Percentiles rank a stretch among this genome's conserved stretches.
Evolutionary conservation across 2,113 vertebrate species (phyloP).

Genomic region (Tychaedon coryphoeus): DNA sequence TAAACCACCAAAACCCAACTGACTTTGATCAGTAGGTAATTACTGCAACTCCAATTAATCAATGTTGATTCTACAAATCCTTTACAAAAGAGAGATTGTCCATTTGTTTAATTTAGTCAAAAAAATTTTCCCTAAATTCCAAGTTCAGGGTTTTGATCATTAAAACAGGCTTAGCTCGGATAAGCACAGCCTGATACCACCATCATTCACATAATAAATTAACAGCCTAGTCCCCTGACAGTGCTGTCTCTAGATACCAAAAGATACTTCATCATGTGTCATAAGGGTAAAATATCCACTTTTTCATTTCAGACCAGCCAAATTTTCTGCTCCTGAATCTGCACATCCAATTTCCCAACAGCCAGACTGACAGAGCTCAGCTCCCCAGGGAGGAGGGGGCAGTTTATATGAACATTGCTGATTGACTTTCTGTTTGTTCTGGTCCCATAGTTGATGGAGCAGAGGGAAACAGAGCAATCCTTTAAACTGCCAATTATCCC

Average conservation of each 20-base stretch:
- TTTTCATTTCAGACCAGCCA: neutral
- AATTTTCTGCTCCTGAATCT: neutral
- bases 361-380: neutral
- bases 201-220: constrained; percentile 12
- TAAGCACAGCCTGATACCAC: constrained; percentile 14
- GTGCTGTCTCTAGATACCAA: constrained; percentile 28
- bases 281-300: neutral
- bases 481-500: neutral
- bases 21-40: neutral
- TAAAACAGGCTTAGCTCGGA: constrained; percentile 10
- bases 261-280: constrained; percentile 33
- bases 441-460: neutral
- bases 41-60: neutral
- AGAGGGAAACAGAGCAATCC: neutral
- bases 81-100: neutral
- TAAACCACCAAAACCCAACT: neutral
- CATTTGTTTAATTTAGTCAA: neutral
- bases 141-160: neutral
- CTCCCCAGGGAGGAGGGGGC: neutral
- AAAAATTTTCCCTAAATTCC: neutral
- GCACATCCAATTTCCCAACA: neutral
- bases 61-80: neutral
- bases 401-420: neutral
- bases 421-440: neutral
- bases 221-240: neutral